These are phyloP conservation scores for Rallus limicola DNA, from an alignment of 2,113 vertebrate species.

Conservation along the genomic window DNA sequence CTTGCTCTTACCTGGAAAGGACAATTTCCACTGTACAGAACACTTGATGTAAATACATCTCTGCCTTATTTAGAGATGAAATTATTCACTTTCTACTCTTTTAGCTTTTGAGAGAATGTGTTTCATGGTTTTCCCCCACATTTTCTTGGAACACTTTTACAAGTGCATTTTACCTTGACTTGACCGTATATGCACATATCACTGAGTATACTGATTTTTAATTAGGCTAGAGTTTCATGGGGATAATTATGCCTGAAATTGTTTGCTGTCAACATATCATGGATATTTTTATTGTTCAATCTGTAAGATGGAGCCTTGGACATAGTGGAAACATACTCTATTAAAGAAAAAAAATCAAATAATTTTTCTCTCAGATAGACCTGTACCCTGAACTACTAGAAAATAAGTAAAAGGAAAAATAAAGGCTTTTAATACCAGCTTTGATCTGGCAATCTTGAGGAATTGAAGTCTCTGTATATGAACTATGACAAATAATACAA, in stretches of 20 bases:
- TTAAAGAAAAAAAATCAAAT: rapidly evolving
- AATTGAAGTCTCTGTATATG: not conserved
- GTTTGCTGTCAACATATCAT: too few species aligned
- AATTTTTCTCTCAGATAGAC: not conserved
- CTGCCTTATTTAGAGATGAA: not conserved
- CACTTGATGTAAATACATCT: not conserved
- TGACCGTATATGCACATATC: not conserved
- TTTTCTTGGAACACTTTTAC: not conserved
- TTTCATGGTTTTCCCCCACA: not conserved
- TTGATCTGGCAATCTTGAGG: not conserved
- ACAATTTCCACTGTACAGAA: not conserved
- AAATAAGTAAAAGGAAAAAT: not conserved
- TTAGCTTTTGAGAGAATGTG: not conserved
- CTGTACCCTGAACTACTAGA: not conserved
- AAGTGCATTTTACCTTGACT: not conserved
- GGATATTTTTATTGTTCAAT: too few species aligned
- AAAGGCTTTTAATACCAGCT: not conserved
- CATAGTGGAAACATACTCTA: not conserved
- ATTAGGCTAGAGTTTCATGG: not conserved
- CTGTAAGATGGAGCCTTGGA: not conserved
- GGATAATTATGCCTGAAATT: not conserved
- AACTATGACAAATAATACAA: not conserved
- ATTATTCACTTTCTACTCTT: not conserved
- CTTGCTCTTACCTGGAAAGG: not conserved
- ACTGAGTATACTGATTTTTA: rapidly evolving